Percentiles rank a stretch among this genome's conserved stretches.
Conservation (phyloP, 2,113 vertebrate species). For the Rhodinocichla rosea region DNA sequence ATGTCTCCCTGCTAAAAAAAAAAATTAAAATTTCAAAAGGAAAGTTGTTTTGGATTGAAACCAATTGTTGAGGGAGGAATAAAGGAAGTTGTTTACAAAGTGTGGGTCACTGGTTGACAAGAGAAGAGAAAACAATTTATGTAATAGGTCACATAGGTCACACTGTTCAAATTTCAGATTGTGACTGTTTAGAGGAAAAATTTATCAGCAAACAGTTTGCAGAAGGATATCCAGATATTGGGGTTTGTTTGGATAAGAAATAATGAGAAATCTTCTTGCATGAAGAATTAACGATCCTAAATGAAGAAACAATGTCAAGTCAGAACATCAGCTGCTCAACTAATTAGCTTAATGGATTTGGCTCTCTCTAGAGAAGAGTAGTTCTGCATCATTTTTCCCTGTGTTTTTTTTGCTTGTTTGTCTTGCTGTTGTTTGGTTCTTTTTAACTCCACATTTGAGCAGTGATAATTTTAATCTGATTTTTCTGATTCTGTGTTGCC, state of each 20-base stretch:
- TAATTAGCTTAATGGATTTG: conserved; percentile 29
- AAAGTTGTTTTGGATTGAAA: not conserved
- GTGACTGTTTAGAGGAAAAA: not conserved
- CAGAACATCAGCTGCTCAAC: not conserved
- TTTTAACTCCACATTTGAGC: not conserved
- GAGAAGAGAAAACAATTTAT: not conserved
- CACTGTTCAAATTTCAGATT: not conserved
- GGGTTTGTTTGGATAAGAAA: not conserved
- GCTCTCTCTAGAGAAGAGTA: not conserved
- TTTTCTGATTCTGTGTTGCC: not conserved
- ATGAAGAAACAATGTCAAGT: not conserved
- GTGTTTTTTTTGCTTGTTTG: not conserved
- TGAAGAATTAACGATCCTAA: not conserved
- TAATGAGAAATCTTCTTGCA: not conserved
- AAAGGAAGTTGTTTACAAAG: not conserved
- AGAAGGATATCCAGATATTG: not conserved
- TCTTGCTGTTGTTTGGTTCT: not conserved
- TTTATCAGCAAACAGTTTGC: not conserved
- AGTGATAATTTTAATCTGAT: not conserved
- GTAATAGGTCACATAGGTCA: not conserved
- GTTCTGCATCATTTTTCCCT: not conserved
- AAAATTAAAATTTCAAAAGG: not conserved
- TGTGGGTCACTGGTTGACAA: not conserved
- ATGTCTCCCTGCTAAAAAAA: not conserved
- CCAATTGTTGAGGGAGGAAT: not conserved